Base-by-base conservation (phyloP, 37 sponge, comb jelly and placozoan genomes). In the Oopsacas minuta region DNA sequence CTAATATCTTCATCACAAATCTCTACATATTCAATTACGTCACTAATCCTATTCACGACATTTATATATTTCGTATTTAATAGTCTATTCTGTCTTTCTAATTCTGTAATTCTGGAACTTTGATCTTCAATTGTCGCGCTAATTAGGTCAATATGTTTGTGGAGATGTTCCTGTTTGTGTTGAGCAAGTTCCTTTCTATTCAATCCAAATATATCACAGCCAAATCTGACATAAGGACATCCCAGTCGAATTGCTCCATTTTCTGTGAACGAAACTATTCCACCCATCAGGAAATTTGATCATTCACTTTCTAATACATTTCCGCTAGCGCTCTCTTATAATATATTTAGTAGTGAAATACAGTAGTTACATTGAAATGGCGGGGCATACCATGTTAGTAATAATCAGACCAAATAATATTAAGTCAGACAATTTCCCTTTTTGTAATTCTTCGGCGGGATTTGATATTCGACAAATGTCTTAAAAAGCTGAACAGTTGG, bases 211-310 rank as follows among this genome's bases (percentile, higher is more conserved):
- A 61, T 12, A 12, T 61, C 75, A n/a, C 75, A 61, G 5, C 75
- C 75, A n/a, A 61, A 61, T 61, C 75, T 61, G 75, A 61, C 7
- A n/a, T 61, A 61, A 20, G 75, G 75, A 61, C 75, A 61, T 25
- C 75, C 75, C 5, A 61, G 75, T 20, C 75, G 75, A 12, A 61
- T 25, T 3, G 20, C 28, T 3, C 75, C 75, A 7, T 61, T 3
- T 12, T 61, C 75, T 61, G 75, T 20, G 75, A 61, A 25, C 7
- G 75, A 61, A 32, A 61, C 20, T 32, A 61, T n/a, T 20, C 75
- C 75, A 34, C 75, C 75, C 75, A 61, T 61, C n/a, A n/a, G n/a
- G n/a, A n/a, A n/a, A n/a, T n/a, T n/a, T n/a, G n/a, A n/a, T n/a
- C n/a, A n/a, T n/a, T n/a, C n/a, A n/a, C n/a, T n/a, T n/a, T n/a